These are phyloP conservation scores for Zaprionus lineosus DNA, from an alignment of 2,888 invertebrate genomes.

Conservation along the genomic window DNA sequence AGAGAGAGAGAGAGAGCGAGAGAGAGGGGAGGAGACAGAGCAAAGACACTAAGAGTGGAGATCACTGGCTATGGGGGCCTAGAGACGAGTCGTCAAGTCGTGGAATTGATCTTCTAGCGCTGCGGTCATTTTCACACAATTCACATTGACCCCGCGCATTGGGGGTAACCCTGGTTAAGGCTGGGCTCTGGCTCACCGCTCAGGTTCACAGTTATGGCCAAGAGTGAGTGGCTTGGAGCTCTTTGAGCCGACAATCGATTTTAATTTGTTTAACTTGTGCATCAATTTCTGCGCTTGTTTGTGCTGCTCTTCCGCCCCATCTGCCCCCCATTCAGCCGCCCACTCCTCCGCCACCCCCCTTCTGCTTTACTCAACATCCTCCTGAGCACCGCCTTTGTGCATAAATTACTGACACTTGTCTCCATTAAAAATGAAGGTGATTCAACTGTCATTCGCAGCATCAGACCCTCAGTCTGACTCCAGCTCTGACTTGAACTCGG, in stretches of 20 bases:
- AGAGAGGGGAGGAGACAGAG: background rate
- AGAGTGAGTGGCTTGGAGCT: conserved; percentile 13
- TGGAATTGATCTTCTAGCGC: conserved; percentile 52
- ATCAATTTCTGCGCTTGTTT: conserved; percentile 71
- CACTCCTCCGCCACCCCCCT: conserved; percentile 2
- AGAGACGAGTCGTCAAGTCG: conserved; percentile 38
- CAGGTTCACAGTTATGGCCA: conserved; percentile 53
- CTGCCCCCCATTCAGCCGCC: background rate
- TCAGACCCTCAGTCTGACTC: conserved; percentile 51
- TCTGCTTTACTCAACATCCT: too few relatives aligned
- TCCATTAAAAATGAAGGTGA: conserved; percentile 78
- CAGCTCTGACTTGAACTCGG: conserved; percentile 26
- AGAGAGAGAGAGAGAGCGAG: background rate
- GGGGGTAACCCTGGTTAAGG: conserved; percentile 68
- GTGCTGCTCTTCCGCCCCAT: conserved; percentile 18
- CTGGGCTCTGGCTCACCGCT: conserved; percentile 15
- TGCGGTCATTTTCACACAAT: conserved; percentile 72
- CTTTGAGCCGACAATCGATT: conserved; percentile 65
- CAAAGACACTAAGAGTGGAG: background rate
- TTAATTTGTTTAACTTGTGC: conserved; percentile 78
- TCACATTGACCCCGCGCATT: conserved; percentile 71
- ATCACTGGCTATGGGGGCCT: background rate
- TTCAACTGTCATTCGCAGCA: conserved; percentile 71
- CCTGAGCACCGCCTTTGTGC: conserved; percentile 52
- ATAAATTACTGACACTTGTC: conserved; percentile 79